These are phyloP conservation scores for Hyppa rectilinea DNA, from an alignment of 2,888 invertebrate species.

Conservation along the genomic window DNA sequence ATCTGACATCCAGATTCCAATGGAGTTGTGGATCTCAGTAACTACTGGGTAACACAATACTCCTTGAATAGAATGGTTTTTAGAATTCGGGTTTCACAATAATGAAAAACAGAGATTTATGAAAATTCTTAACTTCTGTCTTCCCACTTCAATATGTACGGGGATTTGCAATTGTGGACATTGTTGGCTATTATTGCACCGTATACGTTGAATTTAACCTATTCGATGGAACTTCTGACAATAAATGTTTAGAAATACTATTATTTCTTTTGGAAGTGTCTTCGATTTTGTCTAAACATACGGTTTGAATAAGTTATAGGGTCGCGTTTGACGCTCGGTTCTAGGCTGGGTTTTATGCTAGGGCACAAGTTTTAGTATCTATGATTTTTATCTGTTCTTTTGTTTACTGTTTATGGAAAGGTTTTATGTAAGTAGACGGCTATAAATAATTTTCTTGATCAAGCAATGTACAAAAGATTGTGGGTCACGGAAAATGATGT, in stretches of 20 bases:
- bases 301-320: conserved; percentile 40
- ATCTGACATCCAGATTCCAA: background rate
- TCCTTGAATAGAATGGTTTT: background rate
- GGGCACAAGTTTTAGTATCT: conserved; percentile 14
- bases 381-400: conserved; percentile 23
- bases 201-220: conserved; percentile 64
- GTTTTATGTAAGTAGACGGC: background rate
- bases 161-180: conserved; percentile 66
- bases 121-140: conserved; percentile 54
- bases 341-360: conserved; percentile 31
- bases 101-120: background rate
- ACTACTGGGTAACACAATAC: background rate
- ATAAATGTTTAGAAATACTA: conserved; percentile 51
- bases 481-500: too few species aligned
- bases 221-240: conserved; percentile 59
- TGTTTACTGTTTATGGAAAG: background rate
- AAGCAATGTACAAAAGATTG: too few species aligned
- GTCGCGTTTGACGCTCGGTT: conserved; percentile 18
- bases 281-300: conserved; percentile 54
- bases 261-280: conserved; percentile 56
- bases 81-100: background rate
- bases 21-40: too few species aligned
- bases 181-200: conserved; percentile 66
- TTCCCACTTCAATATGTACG: conserved; percentile 12
- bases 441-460: too few species aligned